Base-by-base conservation (phyloP, 2,113 vertebrate genomes). In the Herpetotheres cachinnans region DNA sequence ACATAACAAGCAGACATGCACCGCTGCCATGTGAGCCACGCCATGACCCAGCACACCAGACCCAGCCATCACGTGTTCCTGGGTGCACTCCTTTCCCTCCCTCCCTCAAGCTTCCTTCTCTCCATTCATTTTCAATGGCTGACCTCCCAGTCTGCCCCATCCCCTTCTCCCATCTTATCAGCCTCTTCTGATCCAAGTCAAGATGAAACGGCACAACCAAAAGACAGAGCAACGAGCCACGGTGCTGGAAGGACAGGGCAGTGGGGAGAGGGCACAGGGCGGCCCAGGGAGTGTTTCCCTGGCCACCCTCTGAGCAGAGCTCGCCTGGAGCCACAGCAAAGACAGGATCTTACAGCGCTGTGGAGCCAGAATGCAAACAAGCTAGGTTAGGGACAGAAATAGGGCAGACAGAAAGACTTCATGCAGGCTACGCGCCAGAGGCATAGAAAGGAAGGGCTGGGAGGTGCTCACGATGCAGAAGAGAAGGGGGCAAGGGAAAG, bases 1-100 rank as follows among this genome's bases (percentile, higher is more conserved):
- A 95, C 91, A 96, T 97, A 97, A 95, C 95, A 93, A 95, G 89
- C 86, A 95, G 82, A 91, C 93, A 82, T 95, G 94, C 90, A 94
- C 76, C 49, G 7, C 93, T 89, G 78, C 95, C 92, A 97, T 96
- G 93, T 96, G 93, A 96, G 89, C 86, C 95, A 92, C 24, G 8
- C 93, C 49, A 16, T 93, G 90, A 95, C 90, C 95, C 85, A 74
- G 92, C 96, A 97, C 82, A 71, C 95, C 93, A 97, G 93, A 96
- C 89, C 81, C 71, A 86, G 92, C 84, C 77, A 44, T 80, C 96
- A 95, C 44, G 15, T 95, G 97, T 92, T 49, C 86, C 86, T 74
- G 73, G 74, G 62, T 22, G 16, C 69, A 38, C 89, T 88, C 77
- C 85, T 82, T 85, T 89, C 89, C 59, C 89, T 84, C 62, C 26